Evolutionary conservation across 2,797 vertebrate species (phyloP).

Genomic region (Muscicapa comitata): DNA sequence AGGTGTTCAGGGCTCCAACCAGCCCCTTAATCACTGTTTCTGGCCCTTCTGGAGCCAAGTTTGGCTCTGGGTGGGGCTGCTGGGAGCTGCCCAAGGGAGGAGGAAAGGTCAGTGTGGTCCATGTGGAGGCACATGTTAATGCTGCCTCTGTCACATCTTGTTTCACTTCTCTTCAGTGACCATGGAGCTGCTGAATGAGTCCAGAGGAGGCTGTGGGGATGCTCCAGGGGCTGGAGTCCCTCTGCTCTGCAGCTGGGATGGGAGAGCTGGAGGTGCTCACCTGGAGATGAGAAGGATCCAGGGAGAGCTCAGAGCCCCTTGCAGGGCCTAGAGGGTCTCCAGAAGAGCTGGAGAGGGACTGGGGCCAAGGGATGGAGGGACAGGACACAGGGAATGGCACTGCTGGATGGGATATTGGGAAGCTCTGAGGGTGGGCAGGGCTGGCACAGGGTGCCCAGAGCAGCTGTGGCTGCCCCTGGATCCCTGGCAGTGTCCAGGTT

Average conservation of each 20-base stretch:
- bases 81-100: background rate
- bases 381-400: background rate
- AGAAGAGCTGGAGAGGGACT: background rate
- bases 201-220: accelerated
- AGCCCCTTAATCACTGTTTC: background rate
- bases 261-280: background rate
- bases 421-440: background rate
- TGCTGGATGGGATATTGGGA: background rate
- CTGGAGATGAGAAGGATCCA: background rate
- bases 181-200: background rate
- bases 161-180: background rate
- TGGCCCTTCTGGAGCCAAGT: background rate
- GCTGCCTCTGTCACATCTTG: background rate
- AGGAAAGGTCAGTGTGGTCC: background rate
- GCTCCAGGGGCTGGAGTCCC: background rate
- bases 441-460: background rate
- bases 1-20: background rate
- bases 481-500: background rate
- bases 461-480: background rate
- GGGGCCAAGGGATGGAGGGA: background rate
- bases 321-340: accelerated
- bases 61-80: background rate
- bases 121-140: background rate
- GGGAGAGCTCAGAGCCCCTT: background rate
- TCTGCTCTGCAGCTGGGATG: background rate